phyloP scores from a whole-genome alignment of 2,113 vertebrate genomes.

The Pao palembangensis region DNA sequence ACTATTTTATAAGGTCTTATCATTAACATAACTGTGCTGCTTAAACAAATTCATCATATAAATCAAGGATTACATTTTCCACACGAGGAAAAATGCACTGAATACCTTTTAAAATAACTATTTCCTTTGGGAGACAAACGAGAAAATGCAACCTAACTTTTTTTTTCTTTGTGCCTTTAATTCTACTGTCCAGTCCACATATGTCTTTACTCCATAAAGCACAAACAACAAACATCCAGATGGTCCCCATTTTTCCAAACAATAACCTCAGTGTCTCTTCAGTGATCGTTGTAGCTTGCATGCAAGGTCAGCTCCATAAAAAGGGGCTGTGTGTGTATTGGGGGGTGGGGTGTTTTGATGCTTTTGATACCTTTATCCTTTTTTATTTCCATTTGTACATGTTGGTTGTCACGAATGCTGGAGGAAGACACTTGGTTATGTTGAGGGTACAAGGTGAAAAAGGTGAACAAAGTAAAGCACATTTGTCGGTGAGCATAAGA shows the following conservation, averaged over 20 bases:
- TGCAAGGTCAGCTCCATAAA: constrained; percentile 48
- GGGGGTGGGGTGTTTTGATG: background rate
- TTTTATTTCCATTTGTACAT: constrained; percentile 33
- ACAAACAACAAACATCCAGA: constrained; percentile 48
- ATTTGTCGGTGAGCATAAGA: constrained; percentile 32
- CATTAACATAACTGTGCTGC: too few relatives aligned
- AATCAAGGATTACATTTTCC: too few relatives aligned
- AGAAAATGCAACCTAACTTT: background rate
- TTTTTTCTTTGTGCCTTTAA: background rate
- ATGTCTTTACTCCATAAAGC: constrained; percentile 1
- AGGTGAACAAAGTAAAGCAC: constrained; percentile 33
- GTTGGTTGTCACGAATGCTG: constrained; percentile 31
- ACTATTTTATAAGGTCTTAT: too few relatives aligned
- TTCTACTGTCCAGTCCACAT: background rate
- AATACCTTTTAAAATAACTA: too few relatives aligned
- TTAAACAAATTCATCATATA: too few relatives aligned
- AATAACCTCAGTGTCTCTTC: constrained; percentile 41
- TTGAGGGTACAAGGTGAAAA: constrained; percentile 21
- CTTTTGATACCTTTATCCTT: constrained; percentile 33
- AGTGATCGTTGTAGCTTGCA: constrained; percentile 44
- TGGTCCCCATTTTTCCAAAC: constrained; percentile 34
- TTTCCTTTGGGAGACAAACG: background rate
- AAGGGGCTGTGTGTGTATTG: background rate
- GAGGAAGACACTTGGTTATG: constrained; percentile 26
- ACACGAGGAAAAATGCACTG: too few relatives aligned